A percentile compares a stretch with the other conserved stretches of the same genome.
Conservation (phyloP, 2,797 vertebrate species). For the Poeciliopsis paucimaculata region DNA sequence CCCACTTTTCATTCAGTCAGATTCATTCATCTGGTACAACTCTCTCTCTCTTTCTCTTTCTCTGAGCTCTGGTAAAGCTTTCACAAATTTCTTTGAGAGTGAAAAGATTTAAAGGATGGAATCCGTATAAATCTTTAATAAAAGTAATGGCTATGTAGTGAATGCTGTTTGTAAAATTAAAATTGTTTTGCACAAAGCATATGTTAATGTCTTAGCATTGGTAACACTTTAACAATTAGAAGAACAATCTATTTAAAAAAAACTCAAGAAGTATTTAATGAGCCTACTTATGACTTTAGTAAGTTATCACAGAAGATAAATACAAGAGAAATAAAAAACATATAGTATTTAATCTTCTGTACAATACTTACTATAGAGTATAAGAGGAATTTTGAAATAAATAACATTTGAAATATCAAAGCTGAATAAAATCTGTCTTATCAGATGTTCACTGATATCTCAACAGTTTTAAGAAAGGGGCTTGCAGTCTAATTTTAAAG, state of each 20-base stretch:
- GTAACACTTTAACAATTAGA: background rate
- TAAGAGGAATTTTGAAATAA: background rate
- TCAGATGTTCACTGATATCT: background rate
- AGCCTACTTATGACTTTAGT: background rate
- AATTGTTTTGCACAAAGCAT: background rate
- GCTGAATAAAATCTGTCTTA: background rate
- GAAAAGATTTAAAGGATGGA: background rate
- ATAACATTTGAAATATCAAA: background rate
- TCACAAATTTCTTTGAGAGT: slow-evolving; percentile 5
- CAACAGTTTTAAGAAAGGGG: background rate
- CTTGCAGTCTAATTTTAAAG: background rate
- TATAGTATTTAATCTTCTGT: background rate
- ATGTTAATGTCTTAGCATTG: background rate
- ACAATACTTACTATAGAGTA: background rate
- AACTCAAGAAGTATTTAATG: background rate
- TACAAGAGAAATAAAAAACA: background rate
- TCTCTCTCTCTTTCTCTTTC: background rate
- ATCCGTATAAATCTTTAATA: background rate
- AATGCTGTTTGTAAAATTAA: background rate
- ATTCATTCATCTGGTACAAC: slow-evolving; percentile 51
- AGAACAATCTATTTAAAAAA: background rate
- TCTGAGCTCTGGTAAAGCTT: background rate
- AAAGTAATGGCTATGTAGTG: background rate
- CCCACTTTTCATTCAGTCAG: slow-evolving; percentile 54
- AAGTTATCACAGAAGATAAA: background rate